Evolutionary conservation across 2,797 vertebrate species (phyloP), one percentile per base, ranked within the genome.

Genomic region (Syngnathus rostellatus): DNA sequence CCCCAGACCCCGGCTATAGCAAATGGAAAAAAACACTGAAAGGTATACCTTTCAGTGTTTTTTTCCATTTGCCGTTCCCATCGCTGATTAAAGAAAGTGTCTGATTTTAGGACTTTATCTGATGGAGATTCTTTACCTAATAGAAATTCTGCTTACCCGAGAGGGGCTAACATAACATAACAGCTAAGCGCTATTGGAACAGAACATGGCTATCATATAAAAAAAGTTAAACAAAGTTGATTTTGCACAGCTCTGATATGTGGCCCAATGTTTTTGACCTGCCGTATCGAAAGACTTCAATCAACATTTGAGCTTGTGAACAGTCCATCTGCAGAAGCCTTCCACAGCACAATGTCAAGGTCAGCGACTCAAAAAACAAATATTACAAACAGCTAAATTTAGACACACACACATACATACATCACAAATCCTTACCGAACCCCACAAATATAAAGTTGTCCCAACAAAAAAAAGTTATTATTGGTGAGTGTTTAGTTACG

Each of bases 81-180:
- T 31, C 31, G 3, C 31, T 31, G 31, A 31, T 31, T 31, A 31
- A 50, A 79, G 80, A 79, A 80, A 50, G 48, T 84, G 75, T 80
- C 78, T 8, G 6, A 70, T n/a, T n/a, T 77, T 70, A 85, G 85
- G 81, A 77, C 72, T 8, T 75, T 51, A 51, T 51, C 8, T 54
- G 71, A 81, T 69, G 81, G 81, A 72, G 19, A 41, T 38, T 40
- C 1, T 39, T 11, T 14, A 31, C 31, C 31, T 31, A 0, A 31
- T 4, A 31, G 31, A 31, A 31, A 31, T 31, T 31, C 31, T 31
- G 3, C 31, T 31, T 31, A 31, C 31, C 31, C 3, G 31, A 31
- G 31, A 31, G 31, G 31, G 31, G 3, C 31, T 31, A 31, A 31
- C 31, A 31, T 3, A 31, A 31, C 31, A 31, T 12, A 31, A 55